A percentile compares a stretch with the other conserved stretches of the same genome.
Evolutionary conservation across 2,113 vertebrate species (phyloP).

Genomic region (Equus przewalskii): DNA sequence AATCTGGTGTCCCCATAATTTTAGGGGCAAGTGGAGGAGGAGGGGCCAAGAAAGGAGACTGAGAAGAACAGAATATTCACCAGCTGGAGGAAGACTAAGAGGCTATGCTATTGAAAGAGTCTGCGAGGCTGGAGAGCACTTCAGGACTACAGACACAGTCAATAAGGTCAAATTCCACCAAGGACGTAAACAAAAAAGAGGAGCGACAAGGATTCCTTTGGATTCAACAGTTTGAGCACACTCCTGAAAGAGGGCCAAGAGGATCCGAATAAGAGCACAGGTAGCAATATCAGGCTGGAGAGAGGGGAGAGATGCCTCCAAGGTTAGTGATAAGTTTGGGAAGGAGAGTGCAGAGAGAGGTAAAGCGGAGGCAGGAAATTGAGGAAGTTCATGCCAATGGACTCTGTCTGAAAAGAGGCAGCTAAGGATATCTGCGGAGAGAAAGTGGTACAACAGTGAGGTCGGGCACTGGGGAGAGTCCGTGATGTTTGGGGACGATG

Average conservation of each 20-base stretch:
- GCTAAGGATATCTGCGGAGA: not conserved
- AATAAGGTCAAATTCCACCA: not conserved
- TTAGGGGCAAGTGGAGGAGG: not conserved
- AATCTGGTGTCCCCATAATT: not conserved
- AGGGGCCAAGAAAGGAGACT: not conserved
- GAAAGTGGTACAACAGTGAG: too few species aligned
- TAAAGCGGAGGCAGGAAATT: not conserved
- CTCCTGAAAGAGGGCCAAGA: not conserved
- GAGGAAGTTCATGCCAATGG: not conserved
- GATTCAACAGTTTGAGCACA: not conserved
- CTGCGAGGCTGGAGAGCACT: not conserved
- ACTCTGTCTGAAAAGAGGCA: constrained; percentile 3
- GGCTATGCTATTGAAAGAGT: not conserved
- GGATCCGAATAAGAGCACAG: not conserved
- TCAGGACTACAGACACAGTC: not conserved
- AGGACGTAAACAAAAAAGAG: not conserved
- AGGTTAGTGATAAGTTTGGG: not conserved
- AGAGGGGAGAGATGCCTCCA: not conserved
- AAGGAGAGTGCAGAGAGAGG: not conserved
- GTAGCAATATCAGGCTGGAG: not conserved
- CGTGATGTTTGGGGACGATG: not conserved
- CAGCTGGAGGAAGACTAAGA: not conserved
- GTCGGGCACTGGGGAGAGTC: not conserved
- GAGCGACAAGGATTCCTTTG: not conserved
- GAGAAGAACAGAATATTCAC: not conserved